Evolutionary conservation across 2,888 invertebrate species (phyloP), one percentile per base, ranked within the genome.

Genomic region (Leptogaster cylindrica): DNA sequence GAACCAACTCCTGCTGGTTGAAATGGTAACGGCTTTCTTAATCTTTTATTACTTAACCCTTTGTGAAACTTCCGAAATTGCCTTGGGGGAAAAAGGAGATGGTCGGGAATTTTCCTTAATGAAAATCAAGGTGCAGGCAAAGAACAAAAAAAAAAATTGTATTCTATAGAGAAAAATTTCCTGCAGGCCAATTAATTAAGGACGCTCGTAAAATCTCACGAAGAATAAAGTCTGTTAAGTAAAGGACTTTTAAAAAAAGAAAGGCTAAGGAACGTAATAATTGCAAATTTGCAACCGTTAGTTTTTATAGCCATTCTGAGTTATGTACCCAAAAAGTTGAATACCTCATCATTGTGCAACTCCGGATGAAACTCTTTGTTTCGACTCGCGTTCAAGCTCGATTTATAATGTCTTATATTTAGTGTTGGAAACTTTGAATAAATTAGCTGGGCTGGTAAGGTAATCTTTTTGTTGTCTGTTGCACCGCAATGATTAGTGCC

Each of bases 161-260:
- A 44, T 41, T 44, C 10, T 10, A 8, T 6, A 58, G 8, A 23
- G 14, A 39, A n/a, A n/a, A n/a, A 39, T 28, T 28, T 44, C 16
- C 61, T 61, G 10, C 41, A 44, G 44, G 61, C 27, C 44, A 61
- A 61, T 61, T 61, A 61, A 61, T 61, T 61, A 61, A 12, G 27
- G 61, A 27, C 28, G 41, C 12, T 20, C 25, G 27, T 61, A 61
- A 61, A 61, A 61, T 61, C 41, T 41, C 27, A 44, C 41, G 27
- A 16, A 44, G 27, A 33, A 61, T 36, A 27, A 20, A 8, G 10
- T n/a, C 39, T 10, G 6, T 14, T 25, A 12, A 12, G 10, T 12
- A 23, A 18, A 8, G 10, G 18, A 31, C 20, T 52, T 51, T 27
- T 1, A 4, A n/a, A 28, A 6, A 14, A 51, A 23, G 3, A 25